Conservation (phyloP, 2,888 invertebrate species). For the Acronicta psi region DNA sequence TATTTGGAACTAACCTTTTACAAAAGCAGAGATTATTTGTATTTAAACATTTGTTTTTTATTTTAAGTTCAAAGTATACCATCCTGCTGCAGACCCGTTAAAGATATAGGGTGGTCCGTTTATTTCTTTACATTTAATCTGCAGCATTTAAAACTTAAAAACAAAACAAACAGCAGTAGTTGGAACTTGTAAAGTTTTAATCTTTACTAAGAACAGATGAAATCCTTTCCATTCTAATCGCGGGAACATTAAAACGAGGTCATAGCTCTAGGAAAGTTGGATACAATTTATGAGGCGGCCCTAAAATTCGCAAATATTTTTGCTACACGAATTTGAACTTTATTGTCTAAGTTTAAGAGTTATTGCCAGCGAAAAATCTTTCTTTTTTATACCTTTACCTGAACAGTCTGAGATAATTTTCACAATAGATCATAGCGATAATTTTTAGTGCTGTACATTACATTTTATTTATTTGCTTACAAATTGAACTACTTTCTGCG, state of each 20-base stretch:
- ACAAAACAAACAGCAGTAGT: neutral
- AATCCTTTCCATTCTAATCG: conserved; percentile 26
- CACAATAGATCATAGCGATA: conserved; percentile 23
- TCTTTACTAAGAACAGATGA: conserved; percentile 11
- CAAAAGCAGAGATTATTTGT: no score
- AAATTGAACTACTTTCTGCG: conserved; percentile 30
- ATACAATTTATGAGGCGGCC: conserved; percentile 13
- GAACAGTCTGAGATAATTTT: conserved; percentile 19
- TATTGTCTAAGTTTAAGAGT: neutral
- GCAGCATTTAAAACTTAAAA: conserved; percentile 4
- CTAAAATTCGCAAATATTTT: conserved; percentile 10
- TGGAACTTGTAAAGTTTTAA: conserved; percentile 13
- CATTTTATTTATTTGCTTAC: conserved; percentile 40
- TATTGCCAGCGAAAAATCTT: neutral
- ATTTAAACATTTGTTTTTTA: no score
- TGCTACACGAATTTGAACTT: conserved; percentile 26
- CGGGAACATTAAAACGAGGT: conserved; percentile 10
- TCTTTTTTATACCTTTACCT: conserved; percentile 43
- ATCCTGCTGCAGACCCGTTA: no score
- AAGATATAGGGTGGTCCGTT: no score
- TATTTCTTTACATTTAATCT: neutral
- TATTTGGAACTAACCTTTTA: no score
- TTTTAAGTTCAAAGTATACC: no score
- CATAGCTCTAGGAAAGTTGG: conserved; percentile 22
- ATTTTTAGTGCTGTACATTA: conserved; percentile 21